Percentiles rank a stretch among this genome's conserved stretches.
phyloP scores from a whole-genome alignment of 1,140 invertebrate genomes.

The Hetaerina americana region DNA sequence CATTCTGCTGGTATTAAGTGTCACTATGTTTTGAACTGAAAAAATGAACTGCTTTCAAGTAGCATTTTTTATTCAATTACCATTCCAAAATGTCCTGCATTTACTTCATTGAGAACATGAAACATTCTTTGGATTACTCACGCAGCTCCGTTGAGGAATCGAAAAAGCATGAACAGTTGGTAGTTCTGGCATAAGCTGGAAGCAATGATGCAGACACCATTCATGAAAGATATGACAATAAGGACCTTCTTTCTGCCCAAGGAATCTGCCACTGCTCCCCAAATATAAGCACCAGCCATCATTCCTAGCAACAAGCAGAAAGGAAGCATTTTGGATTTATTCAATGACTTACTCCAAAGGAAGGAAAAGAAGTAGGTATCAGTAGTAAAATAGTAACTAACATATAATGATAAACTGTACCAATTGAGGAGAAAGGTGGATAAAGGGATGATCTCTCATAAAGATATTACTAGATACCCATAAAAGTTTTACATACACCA shows the following conservation, averaged over 20 bases:
- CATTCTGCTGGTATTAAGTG: no score
- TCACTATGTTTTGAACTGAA: no score
- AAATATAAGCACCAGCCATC: slow-evolving; percentile 84
- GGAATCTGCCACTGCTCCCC: slow-evolving; percentile 80
- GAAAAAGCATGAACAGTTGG: slow-evolving; percentile 73
- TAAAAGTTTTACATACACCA: no score
- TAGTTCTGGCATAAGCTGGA: slow-evolving; percentile 79
- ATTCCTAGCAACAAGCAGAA: slow-evolving; percentile 68
- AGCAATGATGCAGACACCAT: slow-evolving; percentile 72
- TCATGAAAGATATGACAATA: slow-evolving; percentile 77
- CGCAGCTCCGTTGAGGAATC: slow-evolving; percentile 84
- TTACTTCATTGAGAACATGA: no score
- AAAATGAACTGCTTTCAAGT: no score
- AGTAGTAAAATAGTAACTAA: neutral
- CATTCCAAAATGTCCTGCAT: no score
- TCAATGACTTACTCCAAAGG: neutral
- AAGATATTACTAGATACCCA: no score
- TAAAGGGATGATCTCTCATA: no score
- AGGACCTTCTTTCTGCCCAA: slow-evolving; percentile 71
- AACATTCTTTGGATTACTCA: no score
- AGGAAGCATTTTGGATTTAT: slow-evolving; percentile 10
- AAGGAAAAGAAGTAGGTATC: neutral
- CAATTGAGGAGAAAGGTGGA: no score
- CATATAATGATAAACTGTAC: no score
- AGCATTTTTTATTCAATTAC: no score